These are phyloP conservation scores for Drosophila hawaiiensis DNA, from an alignment of 2,888 invertebrate species.

Conservation along the genomic window DNA sequence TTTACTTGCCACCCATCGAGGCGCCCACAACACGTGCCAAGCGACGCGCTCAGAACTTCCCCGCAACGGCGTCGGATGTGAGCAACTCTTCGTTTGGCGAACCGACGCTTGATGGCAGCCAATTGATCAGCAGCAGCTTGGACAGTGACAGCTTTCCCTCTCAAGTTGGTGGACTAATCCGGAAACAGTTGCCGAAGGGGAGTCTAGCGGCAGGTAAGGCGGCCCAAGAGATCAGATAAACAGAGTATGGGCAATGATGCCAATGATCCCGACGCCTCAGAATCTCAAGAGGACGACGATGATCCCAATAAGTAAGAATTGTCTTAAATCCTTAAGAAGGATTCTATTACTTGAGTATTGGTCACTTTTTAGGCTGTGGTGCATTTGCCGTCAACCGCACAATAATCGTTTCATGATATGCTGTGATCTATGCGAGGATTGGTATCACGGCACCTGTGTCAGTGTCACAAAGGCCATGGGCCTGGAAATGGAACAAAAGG, in stretches of 20 bases:
- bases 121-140: conserved; percentile 43
- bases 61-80: conserved; percentile 48
- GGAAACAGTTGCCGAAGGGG: conserved; percentile 66
- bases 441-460: conserved; percentile 99
- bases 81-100: conserved; percentile 58
- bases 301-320: conserved; percentile 91
- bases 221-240: conserved; percentile 62
- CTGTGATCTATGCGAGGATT: conserved; percentile 97
- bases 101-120: conserved; percentile 49
- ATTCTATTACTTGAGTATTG: conserved; percentile 3
- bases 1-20: conserved; percentile 92
- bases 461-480: conserved; percentile 96
- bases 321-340: background rate
- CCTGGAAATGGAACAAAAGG: conserved; percentile 95
- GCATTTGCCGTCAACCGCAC: conserved; percentile 97
- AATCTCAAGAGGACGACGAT: conserved; percentile 92
- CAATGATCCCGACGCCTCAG: conserved; percentile 72
- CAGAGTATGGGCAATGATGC: conserved; percentile 33
- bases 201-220: conserved; percentile 47
- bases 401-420: conserved; percentile 99
- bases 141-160: conserved; percentile 53
- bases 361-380: conserved; percentile 90
- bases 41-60: conserved; percentile 86
- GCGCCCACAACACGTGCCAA: conserved; percentile 93
- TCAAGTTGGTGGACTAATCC: conserved; percentile 18